Evolutionary conservation across 2,113 vertebrate genomes (phyloP).

Genomic region (Eulemur rufifrons): DNA sequence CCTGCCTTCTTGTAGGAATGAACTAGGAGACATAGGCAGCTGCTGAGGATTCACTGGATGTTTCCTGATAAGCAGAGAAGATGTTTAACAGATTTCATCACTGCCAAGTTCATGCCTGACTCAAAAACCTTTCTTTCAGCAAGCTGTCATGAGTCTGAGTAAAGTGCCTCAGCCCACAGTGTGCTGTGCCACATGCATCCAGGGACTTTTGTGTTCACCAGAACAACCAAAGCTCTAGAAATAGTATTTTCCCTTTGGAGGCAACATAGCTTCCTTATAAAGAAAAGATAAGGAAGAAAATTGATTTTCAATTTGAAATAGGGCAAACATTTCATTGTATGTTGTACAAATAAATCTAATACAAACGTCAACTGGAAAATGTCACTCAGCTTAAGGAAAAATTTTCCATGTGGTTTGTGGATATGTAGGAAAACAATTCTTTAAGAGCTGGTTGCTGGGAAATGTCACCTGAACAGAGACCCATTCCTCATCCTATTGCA

Average conservation of each 20-base stretch:
- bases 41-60: slow-evolving; percentile 45
- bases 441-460: neutral
- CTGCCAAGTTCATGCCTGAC: slow-evolving; percentile 5
- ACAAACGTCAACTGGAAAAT: slow-evolving; percentile 27
- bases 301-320: slow-evolving; percentile 33
- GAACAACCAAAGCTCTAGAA: slow-evolving; percentile 25
- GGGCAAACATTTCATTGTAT: neutral
- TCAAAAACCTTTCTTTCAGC: slow-evolving; percentile 72
- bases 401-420: neutral
- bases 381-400: neutral
- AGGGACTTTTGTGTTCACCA: slow-evolving; percentile 1
- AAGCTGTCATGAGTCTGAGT: slow-evolving; percentile 50
- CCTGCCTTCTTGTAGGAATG: neutral
- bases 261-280: neutral
- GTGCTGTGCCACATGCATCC: neutral
- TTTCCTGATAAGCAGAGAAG: slow-evolving; percentile 49
- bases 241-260: neutral
- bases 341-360: slow-evolving; percentile 8
- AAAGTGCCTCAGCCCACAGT: neutral
- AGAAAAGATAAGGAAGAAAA: neutral
- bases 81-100: slow-evolving; percentile 62
- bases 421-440: neutral
- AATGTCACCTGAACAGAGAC: neutral
- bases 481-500: neutral
- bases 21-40: neutral